phyloP scores from a whole-genome alignment of 2,888 invertebrate species.

The Criorhina ranunculi region DNA sequence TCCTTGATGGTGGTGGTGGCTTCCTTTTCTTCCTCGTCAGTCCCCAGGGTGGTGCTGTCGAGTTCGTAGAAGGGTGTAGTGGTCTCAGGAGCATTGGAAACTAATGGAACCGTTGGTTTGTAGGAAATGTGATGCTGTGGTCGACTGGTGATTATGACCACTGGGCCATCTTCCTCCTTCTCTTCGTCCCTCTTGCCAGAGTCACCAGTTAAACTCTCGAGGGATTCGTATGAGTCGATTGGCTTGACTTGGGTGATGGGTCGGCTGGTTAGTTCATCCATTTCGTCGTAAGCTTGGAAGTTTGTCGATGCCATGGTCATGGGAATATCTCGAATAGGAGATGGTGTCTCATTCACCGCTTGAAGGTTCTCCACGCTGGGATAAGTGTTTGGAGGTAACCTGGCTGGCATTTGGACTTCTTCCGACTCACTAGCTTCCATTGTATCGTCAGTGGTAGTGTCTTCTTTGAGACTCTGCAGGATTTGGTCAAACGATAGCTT shows the following conservation, averaged over 20 bases:
- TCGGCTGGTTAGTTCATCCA: slow-evolving; percentile 65
- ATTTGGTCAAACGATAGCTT: slow-evolving; percentile 83
- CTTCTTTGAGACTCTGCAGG: slow-evolving; percentile 81
- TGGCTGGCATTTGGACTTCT: slow-evolving; percentile 54
- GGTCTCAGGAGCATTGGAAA: slow-evolving; percentile 3
- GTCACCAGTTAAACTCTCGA: slow-evolving; percentile 57
- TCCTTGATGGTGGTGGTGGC: slow-evolving; percentile 36
- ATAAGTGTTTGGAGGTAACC: slow-evolving; percentile 26
- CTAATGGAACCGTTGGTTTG: slow-evolving; percentile 38
- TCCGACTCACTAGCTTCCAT: slow-evolving; percentile 69
- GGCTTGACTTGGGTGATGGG: slow-evolving; percentile 39
- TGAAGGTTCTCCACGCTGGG: slow-evolving; percentile 7
- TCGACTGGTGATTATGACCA: slow-evolving; percentile 79
- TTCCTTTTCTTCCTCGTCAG: slow-evolving; percentile 70
- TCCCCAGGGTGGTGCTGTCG: slow-evolving; percentile 77
- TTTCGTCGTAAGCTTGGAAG: slow-evolving; percentile 74
- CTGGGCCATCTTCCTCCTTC: slow-evolving; percentile 76
- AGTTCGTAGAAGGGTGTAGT: slow-evolving; percentile 61
- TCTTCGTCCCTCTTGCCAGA: slow-evolving; percentile 75
- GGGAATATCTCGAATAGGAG: slow-evolving; percentile 37
- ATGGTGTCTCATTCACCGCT: slow-evolving; percentile 26
- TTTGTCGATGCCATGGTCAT: slow-evolving; percentile 54
- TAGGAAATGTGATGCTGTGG: slow-evolving; percentile 78
- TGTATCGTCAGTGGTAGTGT: slow-evolving; percentile 65
- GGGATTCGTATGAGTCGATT: slow-evolving; percentile 63